These are phyloP conservation scores for Trachelus troglodyta DNA, from an alignment of 2,888 invertebrate species.

Conservation along the genomic window DNA sequence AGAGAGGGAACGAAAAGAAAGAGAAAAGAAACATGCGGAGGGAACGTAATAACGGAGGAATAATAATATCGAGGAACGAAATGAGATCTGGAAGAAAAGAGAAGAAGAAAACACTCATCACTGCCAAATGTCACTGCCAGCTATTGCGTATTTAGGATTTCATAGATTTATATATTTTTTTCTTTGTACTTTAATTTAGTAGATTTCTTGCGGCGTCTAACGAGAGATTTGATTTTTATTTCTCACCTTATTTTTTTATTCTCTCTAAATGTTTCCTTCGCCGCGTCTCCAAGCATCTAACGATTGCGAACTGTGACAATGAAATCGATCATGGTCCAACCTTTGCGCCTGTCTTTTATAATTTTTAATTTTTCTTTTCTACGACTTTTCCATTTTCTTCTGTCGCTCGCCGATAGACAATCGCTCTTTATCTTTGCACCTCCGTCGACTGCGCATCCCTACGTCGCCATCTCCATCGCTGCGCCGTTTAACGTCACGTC, in stretches of 20 bases:
- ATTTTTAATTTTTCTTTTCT: neutral
- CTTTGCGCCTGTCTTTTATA: neutral
- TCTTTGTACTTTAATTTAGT: neutral
- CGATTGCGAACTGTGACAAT: neutral
- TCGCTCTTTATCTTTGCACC: neutral
- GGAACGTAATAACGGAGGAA: neutral
- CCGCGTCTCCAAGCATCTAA: neutral
- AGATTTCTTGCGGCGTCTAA: neutral
- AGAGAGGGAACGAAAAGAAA: neutral
- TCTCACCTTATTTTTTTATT: neutral
- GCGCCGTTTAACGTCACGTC: neutral
- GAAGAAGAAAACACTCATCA: conserved; percentile 30
- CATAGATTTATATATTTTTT: neutral
- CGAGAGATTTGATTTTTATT: neutral
- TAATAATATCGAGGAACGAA: conserved; percentile 16
- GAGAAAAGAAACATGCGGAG: neutral
- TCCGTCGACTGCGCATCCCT: neutral
- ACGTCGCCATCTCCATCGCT: conserved; percentile 11
- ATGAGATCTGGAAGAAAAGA: conserved; percentile 15
- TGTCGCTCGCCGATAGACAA: neutral
- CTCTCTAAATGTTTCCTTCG: neutral
- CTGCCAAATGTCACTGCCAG: conserved; percentile 41
- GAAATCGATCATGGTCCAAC: neutral
- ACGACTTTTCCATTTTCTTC: neutral
- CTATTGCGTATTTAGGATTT: conserved; percentile 11